Percentiles rank a stretch among this genome's conserved stretches.
Evolutionary conservation across 2,113 vertebrate genomes (phyloP).

Genomic region (Cairina moschata): DNA sequence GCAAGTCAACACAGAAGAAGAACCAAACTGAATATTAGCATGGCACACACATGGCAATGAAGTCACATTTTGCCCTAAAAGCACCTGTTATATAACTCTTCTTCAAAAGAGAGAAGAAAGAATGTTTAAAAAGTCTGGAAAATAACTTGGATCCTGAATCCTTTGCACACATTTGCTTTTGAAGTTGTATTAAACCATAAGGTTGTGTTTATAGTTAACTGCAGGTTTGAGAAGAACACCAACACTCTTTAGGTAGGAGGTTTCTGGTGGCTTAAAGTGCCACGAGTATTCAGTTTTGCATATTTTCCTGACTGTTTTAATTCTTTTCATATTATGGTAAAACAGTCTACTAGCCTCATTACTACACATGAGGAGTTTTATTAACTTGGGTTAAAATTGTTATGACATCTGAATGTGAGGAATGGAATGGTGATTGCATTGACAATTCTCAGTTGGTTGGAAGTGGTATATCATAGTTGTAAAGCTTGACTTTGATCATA

Average conservation of each 20-base stretch:
- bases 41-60: background rate
- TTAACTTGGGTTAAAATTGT: constrained; percentile 34
- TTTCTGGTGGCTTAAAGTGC: background rate
- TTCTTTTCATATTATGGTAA: background rate
- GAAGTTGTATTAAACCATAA: background rate
- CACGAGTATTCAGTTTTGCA: background rate
- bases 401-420: background rate
- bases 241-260: background rate
- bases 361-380: constrained; percentile 33
- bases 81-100: background rate
- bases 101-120: background rate
- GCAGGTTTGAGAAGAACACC: background rate
- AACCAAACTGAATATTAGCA: background rate
- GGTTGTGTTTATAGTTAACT: background rate
- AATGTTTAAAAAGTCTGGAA: background rate
- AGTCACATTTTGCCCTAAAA: background rate
- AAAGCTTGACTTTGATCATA: constrained; percentile 9
- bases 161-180: background rate
- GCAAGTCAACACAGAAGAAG: background rate
- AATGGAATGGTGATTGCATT: background rate
- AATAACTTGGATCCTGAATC: background rate
- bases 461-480: background rate
- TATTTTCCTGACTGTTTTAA: background rate
- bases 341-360: background rate
- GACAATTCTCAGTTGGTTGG: constrained; percentile 7